Evolutionary conservation across 1,140 invertebrate genomes (phyloP), one percentile per base, ranked within the genome.

Genomic region (Galleria mellonella): DNA sequence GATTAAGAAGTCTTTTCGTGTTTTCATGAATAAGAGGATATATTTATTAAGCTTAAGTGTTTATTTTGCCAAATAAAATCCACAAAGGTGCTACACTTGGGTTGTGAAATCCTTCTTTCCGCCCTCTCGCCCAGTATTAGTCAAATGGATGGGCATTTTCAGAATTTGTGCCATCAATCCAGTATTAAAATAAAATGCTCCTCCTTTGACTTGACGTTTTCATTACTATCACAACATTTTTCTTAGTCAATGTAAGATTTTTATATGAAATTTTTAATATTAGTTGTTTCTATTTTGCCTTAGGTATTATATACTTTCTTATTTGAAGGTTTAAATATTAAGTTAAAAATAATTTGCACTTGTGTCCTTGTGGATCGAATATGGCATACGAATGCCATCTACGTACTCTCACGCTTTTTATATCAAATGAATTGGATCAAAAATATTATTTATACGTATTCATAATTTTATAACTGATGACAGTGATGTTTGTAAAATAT

Each of bases 81-180:
- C 51, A 53, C 32, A 43, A 54, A 61, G 79, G 81, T 84, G 81
- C 81, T 84, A 79, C 29, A 50, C 47, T 61, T 55, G 45, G 83
- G 86, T 87, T 86, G 86, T 86, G 83, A 79, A 41, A 64, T 86
- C 83, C 86, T 86, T 86, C 83, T 86, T 83, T 79, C 75, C 81
- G 59, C 41, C 62, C 36, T 73, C 54, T 79, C 62, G 72, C 73
- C 73, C 82, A 85, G 82, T 85, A 85, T 85, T 85, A 81, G 79
- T 78, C 77, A 79, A 82, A 70, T 73, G 72, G 59, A 69, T 50
- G 62, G 59, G 77, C 75, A 82, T 82, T 83, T 73, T 79, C 58
- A 64, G 63, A 75, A 76, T 59, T 67, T 65, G 78, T 84, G 83
- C 85, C 83, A 23, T 86, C 74, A 62, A 66, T 77, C 81, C 81